Evolutionary conservation across 2,888 invertebrate genomes (phyloP).

Genomic region (Melieria omissa): DNA sequence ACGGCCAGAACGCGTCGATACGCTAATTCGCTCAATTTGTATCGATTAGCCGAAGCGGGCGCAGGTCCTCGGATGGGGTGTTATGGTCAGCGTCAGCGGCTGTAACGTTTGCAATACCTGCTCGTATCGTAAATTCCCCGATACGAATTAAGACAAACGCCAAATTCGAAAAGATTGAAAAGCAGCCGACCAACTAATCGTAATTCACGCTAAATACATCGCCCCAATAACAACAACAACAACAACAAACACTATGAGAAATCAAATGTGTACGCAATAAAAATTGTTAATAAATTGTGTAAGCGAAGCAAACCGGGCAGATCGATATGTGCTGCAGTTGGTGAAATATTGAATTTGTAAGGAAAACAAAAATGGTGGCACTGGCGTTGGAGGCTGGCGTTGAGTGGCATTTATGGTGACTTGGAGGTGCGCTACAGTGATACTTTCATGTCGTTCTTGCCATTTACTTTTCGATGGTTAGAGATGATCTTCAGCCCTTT

Average conservation of each 20-base stretch:
- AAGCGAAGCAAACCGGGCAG: constrained; percentile 32
- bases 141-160: constrained; percentile 7
- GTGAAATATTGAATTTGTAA: constrained; percentile 8
- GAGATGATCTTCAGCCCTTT: no score
- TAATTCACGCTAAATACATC: not conserved
- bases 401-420: no score
- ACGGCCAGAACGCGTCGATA: no score
- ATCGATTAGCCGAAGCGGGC: no score
- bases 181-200: not conserved
- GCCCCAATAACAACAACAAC: not conserved
- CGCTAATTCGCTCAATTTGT: no score
- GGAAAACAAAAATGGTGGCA: not conserved
- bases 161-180: constrained; percentile 5
- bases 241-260: constrained; percentile 29
- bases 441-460: no score
- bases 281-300: constrained; percentile 60
- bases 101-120: constrained; percentile 6
- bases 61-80: constrained; percentile 16
- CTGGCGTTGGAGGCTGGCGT: no score
- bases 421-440: no score
- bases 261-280: constrained; percentile 50
- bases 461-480: no score
- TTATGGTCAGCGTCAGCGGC: constrained; percentile 38
- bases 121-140: constrained; percentile 9
- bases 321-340: constrained; percentile 9